Evolutionary conservation across 2,797 vertebrate species (phyloP).

Genomic region (Crocodylus rhombifer): DNA sequence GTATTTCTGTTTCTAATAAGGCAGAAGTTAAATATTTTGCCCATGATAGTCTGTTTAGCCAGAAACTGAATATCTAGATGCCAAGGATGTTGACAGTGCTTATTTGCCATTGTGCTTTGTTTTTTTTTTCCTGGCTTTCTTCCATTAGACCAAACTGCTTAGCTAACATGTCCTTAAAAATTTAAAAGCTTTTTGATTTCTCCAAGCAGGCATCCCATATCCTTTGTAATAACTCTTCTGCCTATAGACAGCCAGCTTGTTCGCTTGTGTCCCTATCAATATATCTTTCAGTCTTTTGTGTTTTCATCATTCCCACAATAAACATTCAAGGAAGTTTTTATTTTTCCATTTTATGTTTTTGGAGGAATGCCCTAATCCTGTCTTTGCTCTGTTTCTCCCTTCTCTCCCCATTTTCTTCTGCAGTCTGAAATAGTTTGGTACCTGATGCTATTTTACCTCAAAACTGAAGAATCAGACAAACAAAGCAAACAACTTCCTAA

Average conservation of each 20-base stretch:
- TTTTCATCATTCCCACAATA: not conserved
- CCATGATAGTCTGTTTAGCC: not conserved
- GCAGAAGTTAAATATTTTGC: not conserved
- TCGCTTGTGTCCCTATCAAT: not conserved
- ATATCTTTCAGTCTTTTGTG: not conserved
- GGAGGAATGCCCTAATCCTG: not conserved
- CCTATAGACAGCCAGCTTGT: not conserved
- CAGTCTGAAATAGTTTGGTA: not conserved
- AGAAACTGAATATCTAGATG: not conserved
- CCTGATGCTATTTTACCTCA: not conserved
- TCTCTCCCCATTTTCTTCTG: not conserved
- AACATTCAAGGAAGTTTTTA: rapidly evolving
- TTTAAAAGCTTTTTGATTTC: not conserved
- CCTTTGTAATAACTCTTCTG: not conserved
- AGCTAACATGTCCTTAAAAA: not conserved
- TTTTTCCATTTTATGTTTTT: not conserved
- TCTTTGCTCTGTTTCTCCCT: not conserved
- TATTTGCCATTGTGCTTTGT: not conserved
- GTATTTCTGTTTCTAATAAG: not conserved
- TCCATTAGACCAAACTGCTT: not conserved
- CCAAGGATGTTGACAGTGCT: not conserved
- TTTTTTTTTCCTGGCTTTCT: not conserved
- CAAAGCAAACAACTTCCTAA: not conserved
- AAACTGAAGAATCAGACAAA: not conserved
- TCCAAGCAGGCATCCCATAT: not conserved